These are phyloP conservation scores for Arvicanthis niloticus DNA, from an alignment of 2,113 vertebrate genomes.

Conservation along the genomic window DNA sequence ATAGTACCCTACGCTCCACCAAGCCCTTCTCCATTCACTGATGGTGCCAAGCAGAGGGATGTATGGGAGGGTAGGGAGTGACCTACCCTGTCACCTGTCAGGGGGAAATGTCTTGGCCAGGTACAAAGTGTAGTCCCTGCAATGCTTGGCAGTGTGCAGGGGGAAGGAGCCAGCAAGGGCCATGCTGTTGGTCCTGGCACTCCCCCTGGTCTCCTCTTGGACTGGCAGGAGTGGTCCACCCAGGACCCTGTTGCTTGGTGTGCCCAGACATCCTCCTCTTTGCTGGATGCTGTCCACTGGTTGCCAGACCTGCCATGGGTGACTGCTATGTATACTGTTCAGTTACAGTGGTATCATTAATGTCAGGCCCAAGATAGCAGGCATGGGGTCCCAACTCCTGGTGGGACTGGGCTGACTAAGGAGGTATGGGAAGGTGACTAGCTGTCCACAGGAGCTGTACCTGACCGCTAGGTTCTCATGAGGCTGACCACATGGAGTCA, in stretches of 20 bases:
- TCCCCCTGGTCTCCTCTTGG: background rate
- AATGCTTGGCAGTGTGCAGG: too few relatives aligned
- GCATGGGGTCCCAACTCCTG: background rate
- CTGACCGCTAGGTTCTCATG: background rate
- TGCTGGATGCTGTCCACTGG: background rate
- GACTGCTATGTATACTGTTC: background rate
- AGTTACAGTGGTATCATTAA: background rate
- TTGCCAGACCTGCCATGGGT: rapidly evolving
- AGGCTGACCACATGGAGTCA: background rate
- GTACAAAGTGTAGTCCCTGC: rapidly evolving
- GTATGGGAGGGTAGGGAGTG: rapidly evolving
- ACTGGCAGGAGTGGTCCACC: background rate
- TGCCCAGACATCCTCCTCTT: background rate
- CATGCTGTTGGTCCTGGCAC: background rate
- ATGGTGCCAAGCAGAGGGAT: background rate
- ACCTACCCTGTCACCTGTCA: rapidly evolving
- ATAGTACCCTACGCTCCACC: slow-evolving; percentile 42
- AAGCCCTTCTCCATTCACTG: slow-evolving; percentile 56
- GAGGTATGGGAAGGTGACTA: background rate
- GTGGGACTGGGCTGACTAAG: background rate
- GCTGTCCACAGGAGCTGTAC: background rate
- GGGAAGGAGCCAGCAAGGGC: background rate
- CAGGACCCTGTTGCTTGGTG: background rate
- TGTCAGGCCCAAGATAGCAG: background rate
- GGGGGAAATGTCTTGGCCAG: background rate